These are phyloP conservation scores for Ploceus nigricollis DNA, from an alignment of 2,113 vertebrate species.

Conservation along the genomic window DNA sequence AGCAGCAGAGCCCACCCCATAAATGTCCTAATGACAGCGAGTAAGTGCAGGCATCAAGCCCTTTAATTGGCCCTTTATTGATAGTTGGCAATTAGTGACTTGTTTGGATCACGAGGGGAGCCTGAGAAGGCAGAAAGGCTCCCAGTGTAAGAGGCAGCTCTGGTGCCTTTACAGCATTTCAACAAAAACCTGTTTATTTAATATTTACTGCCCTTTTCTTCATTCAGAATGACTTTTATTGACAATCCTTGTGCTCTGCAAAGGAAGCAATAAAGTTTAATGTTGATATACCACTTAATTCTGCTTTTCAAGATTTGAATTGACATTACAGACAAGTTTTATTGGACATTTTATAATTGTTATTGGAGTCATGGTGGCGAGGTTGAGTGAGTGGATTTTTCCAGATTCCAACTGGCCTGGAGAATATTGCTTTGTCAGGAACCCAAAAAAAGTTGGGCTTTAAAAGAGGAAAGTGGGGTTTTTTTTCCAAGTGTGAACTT, in stretches of 20 bases:
- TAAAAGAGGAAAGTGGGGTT: background rate
- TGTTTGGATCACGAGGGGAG: slow-evolving; percentile 39
- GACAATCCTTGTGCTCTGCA: slow-evolving; percentile 68
- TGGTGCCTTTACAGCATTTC: slow-evolving; percentile 54
- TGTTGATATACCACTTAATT: slow-evolving; percentile 75
- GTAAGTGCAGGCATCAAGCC: slow-evolving; percentile 8
- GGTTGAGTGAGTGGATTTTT: slow-evolving; percentile 54
- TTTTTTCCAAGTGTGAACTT: background rate
- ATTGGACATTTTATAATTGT: slow-evolving; percentile 76
- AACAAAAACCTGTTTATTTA: slow-evolving; percentile 70
- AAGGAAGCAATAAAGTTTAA: slow-evolving; percentile 75
- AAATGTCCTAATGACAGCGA: slow-evolving; percentile 31
- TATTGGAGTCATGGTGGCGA: slow-evolving; percentile 76
- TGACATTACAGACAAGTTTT: slow-evolving; percentile 72
- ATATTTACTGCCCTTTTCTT: slow-evolving; percentile 63
- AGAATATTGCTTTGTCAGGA: slow-evolving; percentile 57
- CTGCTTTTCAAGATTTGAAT: slow-evolving; percentile 74
- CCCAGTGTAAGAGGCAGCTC: slow-evolving; percentile 50
- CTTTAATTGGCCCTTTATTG: slow-evolving; percentile 69
- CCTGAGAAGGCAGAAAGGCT: background rate
- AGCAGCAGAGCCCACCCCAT: background rate
- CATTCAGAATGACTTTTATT: slow-evolving; percentile 73
- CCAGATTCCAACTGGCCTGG: slow-evolving; percentile 48
- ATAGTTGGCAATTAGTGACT: slow-evolving; percentile 60
- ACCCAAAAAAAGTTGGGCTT: slow-evolving; percentile 2